Base-by-base conservation (phyloP, 2,888 invertebrate genomes). In the Blastobasis lacticolella region DNA sequence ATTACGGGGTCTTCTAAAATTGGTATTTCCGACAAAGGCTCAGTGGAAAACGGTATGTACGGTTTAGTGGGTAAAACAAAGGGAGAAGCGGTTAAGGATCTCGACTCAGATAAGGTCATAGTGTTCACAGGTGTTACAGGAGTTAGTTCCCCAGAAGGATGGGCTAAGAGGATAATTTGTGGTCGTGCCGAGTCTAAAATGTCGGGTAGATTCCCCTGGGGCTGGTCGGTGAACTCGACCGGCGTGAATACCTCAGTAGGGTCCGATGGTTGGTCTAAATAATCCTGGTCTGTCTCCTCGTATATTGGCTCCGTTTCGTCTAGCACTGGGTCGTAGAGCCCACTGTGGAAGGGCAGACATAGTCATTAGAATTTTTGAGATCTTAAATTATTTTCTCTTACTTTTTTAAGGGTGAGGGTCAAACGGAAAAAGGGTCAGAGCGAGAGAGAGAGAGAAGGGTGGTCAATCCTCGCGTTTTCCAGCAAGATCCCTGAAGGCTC, bases 281-380 rank as follows among this genome's bases (percentile, higher is more conserved):
- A 78, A 59, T 73, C 76, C 77, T 71, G 77, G 63, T 81, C 79
- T 72, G 72, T 72, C 61, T 68, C 64, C 56, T 81, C 78, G 78
- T 73, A 79, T 36, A 77, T 67, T 57, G 75, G 73, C 67, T 84
- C 83, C 63, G 68, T 72, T 55, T 85, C 79, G 78, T 85, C 83
- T 58, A 84, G 63, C 46, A 83, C 80, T 59, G 81, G 81, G 65
- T 84, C 83, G 81, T 85, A 83, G 49, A 80, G 84, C 60, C 85
- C 87, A 69, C 87, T 87, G 78, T 73, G 65, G 50, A 51, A 46
- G 57, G 55, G 51, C 10, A 49, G 23, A 23, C 23, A 23, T 23
- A 3, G 23, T 23, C 3, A 40, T 8, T 40, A 9, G 9, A 6
- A 40, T 6, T 40, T 1, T 8, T 6, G 6, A 40, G 6, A 40